Conservation (phyloP, 37 sponge, comb jelly and placozoan species). For the Lycopodina hypogea region DNA sequence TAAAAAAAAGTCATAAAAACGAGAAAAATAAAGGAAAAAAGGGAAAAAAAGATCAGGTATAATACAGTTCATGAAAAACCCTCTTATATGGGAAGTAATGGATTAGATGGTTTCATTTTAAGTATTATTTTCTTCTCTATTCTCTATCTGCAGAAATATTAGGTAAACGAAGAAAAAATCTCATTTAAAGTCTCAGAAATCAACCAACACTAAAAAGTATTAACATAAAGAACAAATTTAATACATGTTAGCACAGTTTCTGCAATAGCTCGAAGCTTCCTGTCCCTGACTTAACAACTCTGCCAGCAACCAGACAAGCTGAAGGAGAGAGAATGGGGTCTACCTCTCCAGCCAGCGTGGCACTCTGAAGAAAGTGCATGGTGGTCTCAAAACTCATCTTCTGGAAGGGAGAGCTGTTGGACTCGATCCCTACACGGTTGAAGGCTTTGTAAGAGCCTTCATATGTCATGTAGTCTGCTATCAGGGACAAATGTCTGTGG, state of each 20-base stretch:
- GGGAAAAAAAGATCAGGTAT: too few species aligned
- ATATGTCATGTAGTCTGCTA: conserved; percentile 93
- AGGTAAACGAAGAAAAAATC: too few species aligned
- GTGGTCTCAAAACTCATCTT: conserved; percentile 98
- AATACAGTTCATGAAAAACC: too few species aligned
- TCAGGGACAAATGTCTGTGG: conserved; percentile 77
- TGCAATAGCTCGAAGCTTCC: conserved; percentile 76
- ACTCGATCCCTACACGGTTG: conserved; percentile 87
- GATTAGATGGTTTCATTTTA: too few species aligned
- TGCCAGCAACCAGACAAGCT: conserved; percentile 79
- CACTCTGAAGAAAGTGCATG: conserved; percentile 83
- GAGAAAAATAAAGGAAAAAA: too few species aligned
- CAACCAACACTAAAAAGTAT: too few species aligned
- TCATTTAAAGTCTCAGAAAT: too few species aligned
- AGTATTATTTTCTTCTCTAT: too few species aligned
- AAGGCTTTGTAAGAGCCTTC: conserved; percentile 87
- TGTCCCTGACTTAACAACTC: conserved; percentile 76
- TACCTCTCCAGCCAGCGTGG: conserved; percentile 65
- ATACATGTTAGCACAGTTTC: background rate
- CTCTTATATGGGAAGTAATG: too few species aligned
- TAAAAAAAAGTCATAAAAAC: too few species aligned
- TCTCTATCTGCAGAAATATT: too few species aligned
- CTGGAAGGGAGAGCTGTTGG: conserved; percentile 90
- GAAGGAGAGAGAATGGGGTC: conserved; percentile 83
- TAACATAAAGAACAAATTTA: too few species aligned